A percentile compares a stretch with the other conserved stretches of the same genome.
These are phyloP conservation scores for Electrophaes corylata DNA, from an alignment of 2,888 invertebrate species.

Conservation along the genomic window DNA sequence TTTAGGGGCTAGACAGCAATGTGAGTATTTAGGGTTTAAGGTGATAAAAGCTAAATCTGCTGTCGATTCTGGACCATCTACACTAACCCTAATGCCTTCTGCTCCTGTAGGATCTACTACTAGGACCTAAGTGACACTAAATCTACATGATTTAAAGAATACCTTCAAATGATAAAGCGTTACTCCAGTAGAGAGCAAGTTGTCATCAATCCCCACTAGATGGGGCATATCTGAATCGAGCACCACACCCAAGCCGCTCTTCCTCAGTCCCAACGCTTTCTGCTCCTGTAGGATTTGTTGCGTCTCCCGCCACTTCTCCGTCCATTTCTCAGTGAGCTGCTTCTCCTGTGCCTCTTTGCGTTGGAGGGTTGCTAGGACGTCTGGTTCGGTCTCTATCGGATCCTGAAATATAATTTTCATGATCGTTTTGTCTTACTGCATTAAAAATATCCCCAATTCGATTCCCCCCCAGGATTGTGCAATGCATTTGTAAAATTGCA, in stretches of 20 bases:
- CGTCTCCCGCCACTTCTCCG: constrained; percentile 96
- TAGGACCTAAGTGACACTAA: too few species aligned
- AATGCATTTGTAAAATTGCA: too few species aligned
- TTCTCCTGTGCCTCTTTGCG: constrained; percentile 96
- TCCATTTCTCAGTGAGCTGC: constrained; percentile 95
- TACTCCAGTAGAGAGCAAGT: constrained; percentile 94
- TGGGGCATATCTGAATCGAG: constrained; percentile 96
- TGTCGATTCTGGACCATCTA: too few species aligned
- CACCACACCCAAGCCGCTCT: constrained; percentile 94
- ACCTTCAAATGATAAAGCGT: constrained; percentile 95
- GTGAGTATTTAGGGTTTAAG: too few species aligned
- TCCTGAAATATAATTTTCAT: constrained; percentile 61
- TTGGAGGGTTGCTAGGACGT: constrained; percentile 92
- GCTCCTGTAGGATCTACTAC: constrained; percentile 94
- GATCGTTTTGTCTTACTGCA: too few species aligned
- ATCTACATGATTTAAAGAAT: too few species aligned
- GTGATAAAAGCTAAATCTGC: too few species aligned
- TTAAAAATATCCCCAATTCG: too few species aligned
- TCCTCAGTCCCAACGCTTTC: constrained; percentile 92
- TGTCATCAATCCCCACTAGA: constrained; percentile 95
- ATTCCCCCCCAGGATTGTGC: too few species aligned
- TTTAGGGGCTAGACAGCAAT: too few species aligned
- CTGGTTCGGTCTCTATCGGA: constrained; percentile 83
- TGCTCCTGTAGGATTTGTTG: constrained; percentile 95
- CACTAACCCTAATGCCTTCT: constrained; percentile 94